Percentiles rank a stretch among this genome's conserved stretches.
Conservation (phyloP, 2,888 invertebrate genomes). For the Osedax frankpressi region DNA sequence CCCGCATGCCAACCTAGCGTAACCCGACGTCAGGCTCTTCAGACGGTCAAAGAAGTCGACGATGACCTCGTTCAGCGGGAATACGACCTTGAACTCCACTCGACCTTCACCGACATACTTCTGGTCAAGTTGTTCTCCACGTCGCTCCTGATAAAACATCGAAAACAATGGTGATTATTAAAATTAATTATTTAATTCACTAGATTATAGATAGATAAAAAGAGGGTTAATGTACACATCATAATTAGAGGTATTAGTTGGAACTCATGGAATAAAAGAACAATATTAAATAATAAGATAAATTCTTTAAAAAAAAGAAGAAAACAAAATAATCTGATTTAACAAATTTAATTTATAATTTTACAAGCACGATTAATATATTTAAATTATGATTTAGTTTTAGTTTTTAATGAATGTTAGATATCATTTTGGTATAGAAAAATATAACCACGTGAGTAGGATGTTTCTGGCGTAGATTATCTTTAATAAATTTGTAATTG, state of each 20-base stretch:
- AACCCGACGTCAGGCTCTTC: conserved; percentile 80
- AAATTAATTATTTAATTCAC: not conserved
- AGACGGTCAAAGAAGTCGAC: conserved; percentile 84
- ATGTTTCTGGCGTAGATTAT: too few relatives aligned
- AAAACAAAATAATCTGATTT: too few relatives aligned
- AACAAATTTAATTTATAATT: too few relatives aligned
- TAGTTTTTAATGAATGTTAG: too few relatives aligned
- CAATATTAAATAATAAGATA: too few relatives aligned
- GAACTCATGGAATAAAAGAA: not conserved
- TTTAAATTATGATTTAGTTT: too few relatives aligned
- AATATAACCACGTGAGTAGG: too few relatives aligned
- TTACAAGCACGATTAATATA: too few relatives aligned
- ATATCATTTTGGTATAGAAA: too few relatives aligned
- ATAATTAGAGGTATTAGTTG: too few relatives aligned
- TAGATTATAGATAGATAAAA: not conserved
- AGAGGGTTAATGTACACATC: not conserved
- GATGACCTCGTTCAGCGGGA: conserved; percentile 85
- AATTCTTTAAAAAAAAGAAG: too few relatives aligned
- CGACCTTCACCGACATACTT: conserved; percentile 69
- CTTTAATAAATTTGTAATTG: too few relatives aligned
- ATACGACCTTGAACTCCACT: conserved; percentile 64
- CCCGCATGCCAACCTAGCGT: conserved; percentile 65
- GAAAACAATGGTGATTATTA: not conserved
- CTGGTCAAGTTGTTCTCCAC: conserved; percentile 58
- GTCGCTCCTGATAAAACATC: conserved; percentile 30